phyloP scores from a whole-genome alignment of 2,113 vertebrate species.

The Sprattus sprattus region DNA sequence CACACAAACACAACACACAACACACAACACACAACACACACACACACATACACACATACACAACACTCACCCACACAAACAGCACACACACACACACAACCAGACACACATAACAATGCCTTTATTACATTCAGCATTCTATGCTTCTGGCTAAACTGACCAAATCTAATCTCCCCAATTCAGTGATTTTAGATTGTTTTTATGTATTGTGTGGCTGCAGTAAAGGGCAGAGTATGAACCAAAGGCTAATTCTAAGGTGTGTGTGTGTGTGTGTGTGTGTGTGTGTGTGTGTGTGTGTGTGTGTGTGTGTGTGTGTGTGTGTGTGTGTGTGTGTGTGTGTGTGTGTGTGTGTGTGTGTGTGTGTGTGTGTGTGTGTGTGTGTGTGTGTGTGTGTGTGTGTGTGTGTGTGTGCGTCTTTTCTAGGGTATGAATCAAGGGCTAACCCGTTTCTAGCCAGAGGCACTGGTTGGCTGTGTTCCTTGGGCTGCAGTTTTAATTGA shows the following conservation, averaged over 20 bases:
- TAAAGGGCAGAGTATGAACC: not conserved
- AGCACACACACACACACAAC: not conserved
- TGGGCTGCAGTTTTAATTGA: not conserved
- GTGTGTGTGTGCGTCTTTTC: too few species aligned
- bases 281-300: too few species aligned
- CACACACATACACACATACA: not conserved
- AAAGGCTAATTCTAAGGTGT: not conserved
- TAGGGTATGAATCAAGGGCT: not conserved
- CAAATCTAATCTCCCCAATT: not conserved
- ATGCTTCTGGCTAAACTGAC: not conserved
- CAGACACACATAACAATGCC: not conserved
- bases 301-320: too few species aligned
- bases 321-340: too few species aligned
- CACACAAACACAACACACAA: not conserved
- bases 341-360: too few species aligned
- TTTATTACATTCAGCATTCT: not conserved
- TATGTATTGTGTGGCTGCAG: too few species aligned
- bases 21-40: not conserved
- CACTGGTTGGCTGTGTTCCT: not conserved
- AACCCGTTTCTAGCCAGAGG: not conserved
- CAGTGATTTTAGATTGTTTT: not conserved
- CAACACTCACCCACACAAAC: too few species aligned
- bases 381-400: too few species aligned
- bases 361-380: too few species aligned
- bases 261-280: too few species aligned